Base-by-base conservation (phyloP, 2,113 vertebrate genomes). In the Acanthisitta chloris region DNA sequence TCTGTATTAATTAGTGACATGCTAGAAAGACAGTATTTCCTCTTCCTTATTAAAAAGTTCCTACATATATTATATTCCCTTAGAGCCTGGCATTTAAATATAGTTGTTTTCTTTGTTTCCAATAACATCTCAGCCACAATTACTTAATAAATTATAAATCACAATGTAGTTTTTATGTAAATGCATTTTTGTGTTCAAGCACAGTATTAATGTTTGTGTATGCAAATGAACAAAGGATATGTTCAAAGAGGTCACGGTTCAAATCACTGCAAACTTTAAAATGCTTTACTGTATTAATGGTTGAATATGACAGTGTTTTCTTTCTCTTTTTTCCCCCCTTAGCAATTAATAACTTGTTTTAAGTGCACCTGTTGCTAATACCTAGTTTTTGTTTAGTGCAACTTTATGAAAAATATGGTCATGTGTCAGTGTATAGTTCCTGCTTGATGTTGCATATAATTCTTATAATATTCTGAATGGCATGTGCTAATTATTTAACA, bases 401-500 rank as follows among this genome's bases (percentile, higher is more conserved):
- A 80, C 95, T 98, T 97, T 62, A 48, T 54, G 69, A 90, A 96
- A 97, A 97, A 97, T 70, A 70, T 72, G 92, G 96, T 94, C 94
- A 88, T 95, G 94, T 97, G 97, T 97, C 97, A 97, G 62, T 38
- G 81, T 98, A 97, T 97, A 98, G 97, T 97, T 98, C 97, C 97
- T 98, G 98, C 97, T 97, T 98, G 98, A 98, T 98, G 98, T 98
- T 98, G 98, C 98, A 97, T 98, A 98, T 98, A 98, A 98, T 98
- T 97, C 97, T 97, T 97, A 93, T 77, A 97, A 97, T 97, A 98
- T 97, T 98, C 95, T 98, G 98, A 98, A 97, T 97, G 98, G 96
- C 98, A 98, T 98, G 98, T 98, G 98, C 97, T 98, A 98, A 98
- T 98, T 98, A 98, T 98, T 98, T 98, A 97, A 94, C 94, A 98